Conservation (phyloP, 2,113 vertebrate genomes). For the Manacus vitellinus region DNA sequence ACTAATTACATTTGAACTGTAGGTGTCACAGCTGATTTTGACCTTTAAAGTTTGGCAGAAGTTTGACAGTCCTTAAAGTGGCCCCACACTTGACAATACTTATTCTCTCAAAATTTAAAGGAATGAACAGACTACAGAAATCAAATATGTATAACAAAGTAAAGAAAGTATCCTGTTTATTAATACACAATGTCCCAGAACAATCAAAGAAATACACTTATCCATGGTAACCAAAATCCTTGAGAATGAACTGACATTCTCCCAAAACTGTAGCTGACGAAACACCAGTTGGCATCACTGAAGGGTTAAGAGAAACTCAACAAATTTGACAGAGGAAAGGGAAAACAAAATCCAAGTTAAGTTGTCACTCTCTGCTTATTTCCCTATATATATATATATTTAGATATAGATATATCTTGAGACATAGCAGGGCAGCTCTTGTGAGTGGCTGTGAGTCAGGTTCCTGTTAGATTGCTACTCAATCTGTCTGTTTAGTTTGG, state of each 20-base stretch:
- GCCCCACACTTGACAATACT: background rate
- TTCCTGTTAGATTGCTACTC: slow-evolving; percentile 9
- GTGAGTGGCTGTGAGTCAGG: background rate
- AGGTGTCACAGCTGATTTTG: slow-evolving; percentile 72
- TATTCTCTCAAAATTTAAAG: background rate
- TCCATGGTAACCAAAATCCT: slow-evolving; percentile 42
- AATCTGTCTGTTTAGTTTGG: background rate
- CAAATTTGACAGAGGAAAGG: slow-evolving; percentile 19
- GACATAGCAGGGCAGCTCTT: background rate
- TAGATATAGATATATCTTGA: background rate
- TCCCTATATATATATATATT: background rate
- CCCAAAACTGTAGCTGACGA: slow-evolving; percentile 40
- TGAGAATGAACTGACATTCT: slow-evolving; percentile 1
- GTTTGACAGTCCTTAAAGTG: slow-evolving; percentile 58
- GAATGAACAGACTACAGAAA: background rate
- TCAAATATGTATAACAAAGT: background rate
- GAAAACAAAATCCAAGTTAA: slow-evolving; percentile 43
- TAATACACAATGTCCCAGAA: slow-evolving; percentile 11
- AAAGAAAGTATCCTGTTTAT: background rate
- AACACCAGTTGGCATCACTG: slow-evolving; percentile 42
- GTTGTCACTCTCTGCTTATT: background rate
- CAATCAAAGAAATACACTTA: slow-evolving; percentile 27
- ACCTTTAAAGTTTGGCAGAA: slow-evolving; percentile 74
- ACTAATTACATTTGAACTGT: slow-evolving; percentile 80
- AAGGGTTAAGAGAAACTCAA: slow-evolving; percentile 40